These are phyloP conservation scores for Lasius fuliginosus DNA, from an alignment of 2,888 invertebrate genomes.

Conservation along the genomic window DNA sequence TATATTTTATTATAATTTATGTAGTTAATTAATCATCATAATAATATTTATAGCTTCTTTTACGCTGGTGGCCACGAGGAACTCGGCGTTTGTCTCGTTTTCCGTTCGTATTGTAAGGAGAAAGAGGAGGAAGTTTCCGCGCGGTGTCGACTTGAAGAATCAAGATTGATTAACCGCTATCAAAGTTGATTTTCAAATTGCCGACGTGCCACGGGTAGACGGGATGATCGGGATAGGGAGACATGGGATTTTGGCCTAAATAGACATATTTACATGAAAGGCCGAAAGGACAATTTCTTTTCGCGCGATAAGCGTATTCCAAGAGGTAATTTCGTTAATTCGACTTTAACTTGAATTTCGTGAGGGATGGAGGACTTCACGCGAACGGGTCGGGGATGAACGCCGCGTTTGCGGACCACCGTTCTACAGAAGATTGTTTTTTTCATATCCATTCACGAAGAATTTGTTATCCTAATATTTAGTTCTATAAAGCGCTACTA, in stretches of 20 bases:
- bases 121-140: background rate
- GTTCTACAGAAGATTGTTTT: conserved; percentile 66
- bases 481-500: conserved; percentile 79
- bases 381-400: conserved; percentile 55
- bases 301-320: conserved; percentile 56
- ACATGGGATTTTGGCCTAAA: conserved; percentile 77
- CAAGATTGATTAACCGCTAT: conserved; percentile 82
- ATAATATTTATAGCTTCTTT: conserved; percentile 71
- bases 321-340: conserved; percentile 54
- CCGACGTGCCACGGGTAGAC: conserved; percentile 44
- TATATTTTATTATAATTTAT: conserved; percentile 80
- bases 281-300: conserved; percentile 74
- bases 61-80: conserved; percentile 45
- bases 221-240: conserved; percentile 31
- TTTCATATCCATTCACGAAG: conserved; percentile 71
- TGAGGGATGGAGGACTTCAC: background rate
- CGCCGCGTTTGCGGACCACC: conserved; percentile 60
- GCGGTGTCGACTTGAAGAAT: conserved; percentile 70
- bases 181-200: conserved; percentile 78
- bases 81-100: conserved; percentile 47
- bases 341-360: conserved; percentile 41
- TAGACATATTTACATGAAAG: conserved; percentile 84
- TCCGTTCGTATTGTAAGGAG: conserved; percentile 42
- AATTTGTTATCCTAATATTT: conserved; percentile 75
- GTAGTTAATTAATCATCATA: conserved; percentile 77